Evolutionary conservation across 2,113 vertebrate genomes (phyloP).

Genomic region (Notechis scutatus): DNA sequence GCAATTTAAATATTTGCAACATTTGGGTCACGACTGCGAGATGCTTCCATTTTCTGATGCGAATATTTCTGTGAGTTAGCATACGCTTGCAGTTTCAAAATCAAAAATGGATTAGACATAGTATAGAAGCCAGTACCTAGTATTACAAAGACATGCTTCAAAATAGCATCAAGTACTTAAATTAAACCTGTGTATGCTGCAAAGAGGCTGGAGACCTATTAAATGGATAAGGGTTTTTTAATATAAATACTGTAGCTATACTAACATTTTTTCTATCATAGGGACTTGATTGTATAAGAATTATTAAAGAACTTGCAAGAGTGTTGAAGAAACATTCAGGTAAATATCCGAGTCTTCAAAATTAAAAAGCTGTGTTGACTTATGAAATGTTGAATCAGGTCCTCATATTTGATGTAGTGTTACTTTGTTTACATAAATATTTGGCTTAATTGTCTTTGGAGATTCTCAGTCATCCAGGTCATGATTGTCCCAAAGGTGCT

Average conservation of each 20-base stretch:
- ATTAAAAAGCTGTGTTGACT: background rate
- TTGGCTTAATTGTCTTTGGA: background rate
- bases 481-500: too few relatives aligned
- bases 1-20: background rate
- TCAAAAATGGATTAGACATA: background rate
- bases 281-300: conserved; percentile 83
- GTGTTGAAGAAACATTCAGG: conserved; percentile 87
- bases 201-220: background rate
- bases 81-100: background rate
- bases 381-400: background rate
- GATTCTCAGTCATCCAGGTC: too few relatives aligned
- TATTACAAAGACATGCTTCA: background rate
- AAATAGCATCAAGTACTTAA: background rate
- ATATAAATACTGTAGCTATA: conserved; percentile 4
- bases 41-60: background rate
- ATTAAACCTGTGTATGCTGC: background rate
- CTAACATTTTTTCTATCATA: conserved; percentile 52
- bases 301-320: conserved; percentile 87
- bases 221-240: background rate
- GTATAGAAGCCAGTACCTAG: background rate
- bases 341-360: conserved; percentile 48
- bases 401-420: background rate
- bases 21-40: background rate
- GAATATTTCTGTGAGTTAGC: background rate
- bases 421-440: background rate